phyloP scores from a whole-genome alignment of 2,113 vertebrate species.

The Ceyx cyanopectus region DNA sequence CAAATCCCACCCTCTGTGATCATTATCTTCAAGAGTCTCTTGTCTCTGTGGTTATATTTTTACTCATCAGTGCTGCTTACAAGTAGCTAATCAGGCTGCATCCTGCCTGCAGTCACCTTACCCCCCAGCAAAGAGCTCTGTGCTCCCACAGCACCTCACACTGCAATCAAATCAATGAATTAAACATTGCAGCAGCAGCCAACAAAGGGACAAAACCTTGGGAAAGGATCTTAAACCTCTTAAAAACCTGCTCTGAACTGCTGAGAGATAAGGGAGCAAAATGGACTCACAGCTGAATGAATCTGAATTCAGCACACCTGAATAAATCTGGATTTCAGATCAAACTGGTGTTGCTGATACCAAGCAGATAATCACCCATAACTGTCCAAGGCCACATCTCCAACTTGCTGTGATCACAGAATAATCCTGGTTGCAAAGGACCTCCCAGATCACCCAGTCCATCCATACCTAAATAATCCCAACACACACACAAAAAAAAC shows the following conservation, averaged over 20 bases:
- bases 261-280: background rate
- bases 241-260: background rate
- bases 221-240: background rate
- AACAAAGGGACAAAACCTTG: background rate
- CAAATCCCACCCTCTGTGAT: constrained; percentile 15
- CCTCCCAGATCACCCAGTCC: no score
- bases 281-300: background rate
- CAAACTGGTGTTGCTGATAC: background rate
- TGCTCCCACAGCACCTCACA: background rate
- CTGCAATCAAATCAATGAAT: constrained; percentile 2
- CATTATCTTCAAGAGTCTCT: constrained; percentile 39
- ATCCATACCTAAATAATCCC: no score
- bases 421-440: no score
- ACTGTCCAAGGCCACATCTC: background rate
- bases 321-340: background rate
- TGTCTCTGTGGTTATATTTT: background rate
- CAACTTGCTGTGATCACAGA: background rate
- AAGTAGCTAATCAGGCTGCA: constrained; percentile 17
- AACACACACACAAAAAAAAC: no score
- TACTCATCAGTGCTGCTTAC: background rate
- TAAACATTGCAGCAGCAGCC: background rate
- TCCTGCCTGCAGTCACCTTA: constrained; percentile 10
- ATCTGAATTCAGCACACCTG: background rate
- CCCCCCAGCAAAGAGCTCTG: background rate
- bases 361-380: background rate